These are phyloP conservation scores for Andrena camellia DNA, from an alignment of 2,888 invertebrate species.

Conservation along the genomic window DNA sequence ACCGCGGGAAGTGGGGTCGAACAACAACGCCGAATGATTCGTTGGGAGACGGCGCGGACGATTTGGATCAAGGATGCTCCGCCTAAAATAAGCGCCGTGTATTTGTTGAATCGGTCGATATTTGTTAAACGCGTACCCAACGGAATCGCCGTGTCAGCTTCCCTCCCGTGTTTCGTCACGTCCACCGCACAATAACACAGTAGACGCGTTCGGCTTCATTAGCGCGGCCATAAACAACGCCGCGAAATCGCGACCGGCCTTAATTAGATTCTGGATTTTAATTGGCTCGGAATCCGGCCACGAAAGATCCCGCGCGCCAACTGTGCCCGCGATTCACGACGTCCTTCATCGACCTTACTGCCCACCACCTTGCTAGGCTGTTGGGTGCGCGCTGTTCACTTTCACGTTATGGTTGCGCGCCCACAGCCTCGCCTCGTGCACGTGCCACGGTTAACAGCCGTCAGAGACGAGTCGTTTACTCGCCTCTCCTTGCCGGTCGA, in stretches of 20 bases:
- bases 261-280: constrained; percentile 59
- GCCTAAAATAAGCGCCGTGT: constrained; percentile 36
- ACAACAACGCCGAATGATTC: neutral
- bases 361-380: constrained; percentile 64
- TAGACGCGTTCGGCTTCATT: neutral
- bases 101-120: constrained; percentile 41
- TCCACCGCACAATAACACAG: constrained; percentile 1
- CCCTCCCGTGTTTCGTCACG: constrained; percentile 4
- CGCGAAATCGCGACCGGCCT: constrained; percentile 31
- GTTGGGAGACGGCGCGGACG: neutral
- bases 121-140: constrained; percentile 23
- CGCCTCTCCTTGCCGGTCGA: neutral
- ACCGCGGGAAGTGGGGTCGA: too few relatives aligned
- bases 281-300: constrained; percentile 64
- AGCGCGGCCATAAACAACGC: constrained; percentile 18
- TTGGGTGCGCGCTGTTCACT: constrained; percentile 73
- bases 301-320: constrained; percentile 56
- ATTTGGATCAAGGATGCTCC: constrained; percentile 34
- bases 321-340: constrained; percentile 60
- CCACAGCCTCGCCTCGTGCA: constrained; percentile 54
- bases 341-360: constrained; percentile 79
- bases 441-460: constrained; percentile 48
- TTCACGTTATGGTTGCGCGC: constrained; percentile 74
- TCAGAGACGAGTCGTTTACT: constrained; percentile 47
- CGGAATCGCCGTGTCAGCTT: constrained; percentile 10